Base-by-base conservation (phyloP, 1,140 invertebrate genomes). In the Sycobia sp. region DNA sequence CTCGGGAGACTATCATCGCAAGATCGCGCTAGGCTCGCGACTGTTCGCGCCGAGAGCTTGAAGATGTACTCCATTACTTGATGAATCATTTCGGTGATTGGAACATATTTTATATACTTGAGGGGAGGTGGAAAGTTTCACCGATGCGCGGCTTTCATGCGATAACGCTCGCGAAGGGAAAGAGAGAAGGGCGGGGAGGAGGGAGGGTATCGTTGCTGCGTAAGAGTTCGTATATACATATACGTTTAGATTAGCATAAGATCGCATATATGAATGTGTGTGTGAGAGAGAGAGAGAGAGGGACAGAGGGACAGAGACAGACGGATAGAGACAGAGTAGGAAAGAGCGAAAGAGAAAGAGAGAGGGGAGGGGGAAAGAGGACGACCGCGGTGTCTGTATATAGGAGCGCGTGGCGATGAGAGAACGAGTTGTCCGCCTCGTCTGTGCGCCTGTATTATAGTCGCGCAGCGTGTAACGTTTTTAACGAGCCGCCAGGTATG, bases 51-150 rank as follows among this genome's bases (percentile, higher is more conserved):
- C 11, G 29, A 11, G 5, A 53, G 4, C 44, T 18, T 59, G 47
- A 27, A 60, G n/a, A n/a, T 65, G 67, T 74, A 65, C 68, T 67
- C 75, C 72, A 77, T 77, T 76, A 78, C 73, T 78, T 75, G 76
- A 78, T 78, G 76, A 78, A 69, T 78, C 75, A 78, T 78, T 77
- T 75, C 71, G 47, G 72, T 78, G 77, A 78, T 78, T 77, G 76
- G 75, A 73, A 67, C 72, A 72, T 76, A 76, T 74, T 74, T 78
- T 75, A 74, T 60, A 0, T n/a, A n/a, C n/a, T n/a, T n/a, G n/a
- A n/a, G n/a, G n/a, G n/a, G n/a, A n/a, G n/a, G n/a, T n/a, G n/a
- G n/a, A n/a, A n/a, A n/a, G n/a, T n/a, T n/a, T n/a, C n/a, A n/a
- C n/a, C n/a, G n/a, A n/a, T n/a, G 38, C 27, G 59, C 51, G 23